These are phyloP conservation scores for Alosa alosa DNA, from an alignment of 2,113 vertebrate species.

Conservation along the genomic window DNA sequence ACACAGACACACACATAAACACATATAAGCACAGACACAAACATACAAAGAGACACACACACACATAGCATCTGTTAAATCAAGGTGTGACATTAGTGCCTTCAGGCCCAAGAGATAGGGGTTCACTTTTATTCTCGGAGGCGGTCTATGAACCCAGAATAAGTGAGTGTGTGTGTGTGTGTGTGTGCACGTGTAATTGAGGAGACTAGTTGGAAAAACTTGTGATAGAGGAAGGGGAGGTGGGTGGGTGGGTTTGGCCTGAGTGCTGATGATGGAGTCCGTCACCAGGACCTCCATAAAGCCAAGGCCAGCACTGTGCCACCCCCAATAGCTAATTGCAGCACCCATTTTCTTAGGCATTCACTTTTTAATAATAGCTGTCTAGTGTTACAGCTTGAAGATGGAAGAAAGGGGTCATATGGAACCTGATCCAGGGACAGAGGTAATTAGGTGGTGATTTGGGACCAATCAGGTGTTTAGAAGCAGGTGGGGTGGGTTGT, in stretches of 20 bases:
- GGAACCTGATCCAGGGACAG: not conserved
- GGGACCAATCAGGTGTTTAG: not conserved
- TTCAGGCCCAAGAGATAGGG: not conserved
- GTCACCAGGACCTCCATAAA: not conserved
- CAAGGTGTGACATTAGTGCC: slow-evolving; percentile 39
- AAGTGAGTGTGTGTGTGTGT: not conserved
- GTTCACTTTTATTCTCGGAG: not conserved
- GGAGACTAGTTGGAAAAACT: not conserved
- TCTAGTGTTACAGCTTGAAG: not conserved
- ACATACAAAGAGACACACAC: slow-evolving; percentile 64
- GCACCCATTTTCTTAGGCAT: not conserved
- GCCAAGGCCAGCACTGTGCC: not conserved
- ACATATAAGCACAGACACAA: no score
- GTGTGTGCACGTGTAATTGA: not conserved
- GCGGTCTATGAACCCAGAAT: not conserved
- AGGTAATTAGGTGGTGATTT: not conserved
- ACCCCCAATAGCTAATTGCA: not conserved
- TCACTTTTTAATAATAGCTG: not conserved
- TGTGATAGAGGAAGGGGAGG: no score
- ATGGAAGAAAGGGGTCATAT: not conserved
- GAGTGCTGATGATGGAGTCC: not conserved
- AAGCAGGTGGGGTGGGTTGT: not conserved
- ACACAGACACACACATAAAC: not conserved
- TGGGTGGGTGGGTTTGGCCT: not conserved
- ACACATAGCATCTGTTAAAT: slow-evolving; percentile 36